Evolutionary conservation across 2,888 invertebrate species (phyloP).

Genomic region (Andrena minutula): DNA sequence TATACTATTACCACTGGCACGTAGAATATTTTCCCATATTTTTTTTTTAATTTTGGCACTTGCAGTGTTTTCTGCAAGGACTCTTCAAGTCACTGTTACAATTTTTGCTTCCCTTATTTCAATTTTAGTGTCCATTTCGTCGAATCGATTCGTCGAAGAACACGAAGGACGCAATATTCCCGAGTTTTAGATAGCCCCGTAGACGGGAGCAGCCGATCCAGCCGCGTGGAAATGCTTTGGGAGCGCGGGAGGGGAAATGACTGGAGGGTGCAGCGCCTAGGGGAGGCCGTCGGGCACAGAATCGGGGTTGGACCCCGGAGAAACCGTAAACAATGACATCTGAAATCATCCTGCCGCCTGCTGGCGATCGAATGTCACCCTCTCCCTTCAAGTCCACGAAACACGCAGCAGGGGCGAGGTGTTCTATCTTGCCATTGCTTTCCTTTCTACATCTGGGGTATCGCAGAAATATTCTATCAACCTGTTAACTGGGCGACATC

Average conservation of each 20-base stretch:
- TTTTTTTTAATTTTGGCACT: too few relatives aligned
- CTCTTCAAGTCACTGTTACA: too few relatives aligned
- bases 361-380: slow-evolving; percentile 38
- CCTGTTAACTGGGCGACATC: too few relatives aligned
- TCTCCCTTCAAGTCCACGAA: neutral
- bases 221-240: slow-evolving; percentile 52
- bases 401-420: neutral
- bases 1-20: too few relatives aligned
- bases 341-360: slow-evolving; percentile 59
- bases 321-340: slow-evolving; percentile 77
- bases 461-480: too few relatives aligned
- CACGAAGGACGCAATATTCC: too few relatives aligned
- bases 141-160: too few relatives aligned
- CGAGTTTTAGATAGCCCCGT: slow-evolving; percentile 1
- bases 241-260: slow-evolving; percentile 23
- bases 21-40: too few relatives aligned
- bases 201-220: slow-evolving; percentile 37
- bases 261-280: slow-evolving; percentile 56
- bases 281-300: slow-evolving; percentile 54
- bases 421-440: neutral
- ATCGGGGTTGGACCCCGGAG: slow-evolving; percentile 66
- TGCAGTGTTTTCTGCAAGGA: too few relatives aligned
- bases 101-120: too few relatives aligned
- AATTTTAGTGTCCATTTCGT: too few relatives aligned
- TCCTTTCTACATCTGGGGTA: too few relatives aligned